phyloP scores from a whole-genome alignment of 2,113 vertebrate species.

The Clarias macrocephalus region DNA sequence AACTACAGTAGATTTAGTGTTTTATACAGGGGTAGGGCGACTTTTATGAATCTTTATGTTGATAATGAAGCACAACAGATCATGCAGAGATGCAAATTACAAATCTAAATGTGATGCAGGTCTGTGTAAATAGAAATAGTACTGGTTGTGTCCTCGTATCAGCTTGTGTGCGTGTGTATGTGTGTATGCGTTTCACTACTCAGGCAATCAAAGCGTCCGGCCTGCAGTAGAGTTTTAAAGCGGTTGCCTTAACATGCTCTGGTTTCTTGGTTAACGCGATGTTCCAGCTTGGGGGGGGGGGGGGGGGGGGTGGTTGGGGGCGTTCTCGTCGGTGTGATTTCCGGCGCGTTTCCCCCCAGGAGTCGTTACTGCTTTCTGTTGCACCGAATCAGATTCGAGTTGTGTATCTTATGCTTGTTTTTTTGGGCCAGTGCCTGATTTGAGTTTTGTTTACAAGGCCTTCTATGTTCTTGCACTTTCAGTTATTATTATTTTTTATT shows the following conservation, averaged over 20 bases:
- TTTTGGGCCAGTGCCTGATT: conserved; percentile 41
- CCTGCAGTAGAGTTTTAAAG: conserved; percentile 52
- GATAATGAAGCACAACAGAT: conserved; percentile 46
- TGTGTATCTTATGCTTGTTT: conserved; percentile 8
- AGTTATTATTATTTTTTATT: not conserved
- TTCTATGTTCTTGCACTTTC: conserved; percentile 22
- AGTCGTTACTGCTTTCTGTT: conserved; percentile 37
- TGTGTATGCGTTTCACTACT: conserved; percentile 25
- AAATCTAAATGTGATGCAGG: conserved; percentile 33
- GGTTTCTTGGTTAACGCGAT: conserved; percentile 47
- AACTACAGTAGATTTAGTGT: not conserved
- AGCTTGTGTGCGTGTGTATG: conserved; percentile 22
- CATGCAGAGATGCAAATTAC: conserved; percentile 34
- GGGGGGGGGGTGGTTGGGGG: no score
- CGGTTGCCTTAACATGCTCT: conserved; percentile 61
- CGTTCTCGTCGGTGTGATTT: conserved; percentile 31
- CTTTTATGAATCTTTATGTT: not conserved
- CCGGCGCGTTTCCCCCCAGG: conserved; percentile 23
- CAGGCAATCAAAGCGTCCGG: conserved; percentile 32
- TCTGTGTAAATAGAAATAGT: conserved; percentile 48
- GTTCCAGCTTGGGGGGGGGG: conserved; percentile 9
- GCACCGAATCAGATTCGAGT: conserved; percentile 32
- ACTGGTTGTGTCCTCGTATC: conserved; percentile 38
- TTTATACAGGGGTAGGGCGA: not conserved
- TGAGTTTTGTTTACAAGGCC: conserved; percentile 17